Evolutionary conservation across 2,888 invertebrate genomes (phyloP), one percentile per base, ranked within the genome.

Genomic region (Rotaria sp.): DNA sequence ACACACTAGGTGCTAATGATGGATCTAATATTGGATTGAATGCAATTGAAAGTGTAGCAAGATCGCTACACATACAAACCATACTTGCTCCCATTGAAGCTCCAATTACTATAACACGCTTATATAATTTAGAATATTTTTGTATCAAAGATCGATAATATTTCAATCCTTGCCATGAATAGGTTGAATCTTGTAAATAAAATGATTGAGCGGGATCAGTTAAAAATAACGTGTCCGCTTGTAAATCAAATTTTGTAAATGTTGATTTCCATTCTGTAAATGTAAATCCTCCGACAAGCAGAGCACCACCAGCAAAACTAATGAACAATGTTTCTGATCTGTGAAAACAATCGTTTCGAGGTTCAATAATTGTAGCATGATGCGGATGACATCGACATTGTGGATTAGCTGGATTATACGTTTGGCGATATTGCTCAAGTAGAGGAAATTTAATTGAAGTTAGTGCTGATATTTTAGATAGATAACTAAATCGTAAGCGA

Each of bases 21-120:
- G 74, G 74, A 74, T 74, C 74, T 30, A 74, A 74, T 74, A 74
- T 74, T 74, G 74, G 74, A 74, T 74, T 74, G 15, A 74, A 74
- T 74, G 74, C 74, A 74, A 74, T 74, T 74, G 74, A 74, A 38
- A 74, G 74, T 38, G 74, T 74, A 74, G 15, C 74, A 74, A 74
- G 74, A 74, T 74, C 74, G 21, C 74, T 74, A 74, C 74, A 74
- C 74, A 74, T 74, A 74, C 74, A 74, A 74, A 74, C 74, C 74
- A 74, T 74, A 74, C 74, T 74, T 8, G 74, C 74, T 74, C 74
- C 74, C 74, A 74, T 30, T 24, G 74, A 74, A 38, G 74, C 74
- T 35, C 74, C 74, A 5, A 74, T 74, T 74, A 74, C 1, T 74
- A 74, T 38, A 13, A 74, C 74, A 74, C 21, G 30, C 26, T 38